Evolutionary conservation across 2,797 vertebrate genomes (phyloP).

Genomic region (Coendou prehensilis): DNA sequence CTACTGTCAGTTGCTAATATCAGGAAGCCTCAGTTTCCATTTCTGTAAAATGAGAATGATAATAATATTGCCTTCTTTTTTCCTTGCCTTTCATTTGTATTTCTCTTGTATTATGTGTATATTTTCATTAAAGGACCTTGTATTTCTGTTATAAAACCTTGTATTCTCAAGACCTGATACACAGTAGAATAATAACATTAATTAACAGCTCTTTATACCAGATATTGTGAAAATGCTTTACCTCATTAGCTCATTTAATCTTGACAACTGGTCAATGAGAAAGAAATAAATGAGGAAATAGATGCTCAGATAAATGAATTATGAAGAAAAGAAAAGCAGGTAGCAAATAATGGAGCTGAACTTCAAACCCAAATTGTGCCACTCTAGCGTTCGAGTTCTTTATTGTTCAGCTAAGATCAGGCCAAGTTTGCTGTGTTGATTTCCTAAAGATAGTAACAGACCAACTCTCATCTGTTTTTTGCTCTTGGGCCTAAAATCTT

Average conservation of each 20-base stretch:
- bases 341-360: not conserved
- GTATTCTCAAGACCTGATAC: not conserved
- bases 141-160: too few species aligned
- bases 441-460: not conserved
- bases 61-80: not conserved
- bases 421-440: not conserved
- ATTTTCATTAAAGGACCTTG: not conserved
- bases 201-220: not conserved
- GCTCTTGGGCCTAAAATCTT: not conserved
- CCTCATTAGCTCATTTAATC: conserved; percentile 39
- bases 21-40: not conserved
- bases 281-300: conserved; percentile 13
- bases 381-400: not conserved
- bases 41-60: not conserved
- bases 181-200: not conserved
- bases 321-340: not conserved
- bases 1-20: not conserved
- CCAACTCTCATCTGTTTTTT: not conserved
- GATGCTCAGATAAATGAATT: conserved; percentile 9
- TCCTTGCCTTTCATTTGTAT: not conserved
- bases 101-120: not conserved
- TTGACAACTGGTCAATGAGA: not conserved
- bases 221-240: conserved; percentile 15
- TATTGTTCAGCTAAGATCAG: not conserved
- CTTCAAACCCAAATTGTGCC: not conserved